Conservation (phyloP, 2,888 invertebrate species). For the Podabrus alpinus region DNA sequence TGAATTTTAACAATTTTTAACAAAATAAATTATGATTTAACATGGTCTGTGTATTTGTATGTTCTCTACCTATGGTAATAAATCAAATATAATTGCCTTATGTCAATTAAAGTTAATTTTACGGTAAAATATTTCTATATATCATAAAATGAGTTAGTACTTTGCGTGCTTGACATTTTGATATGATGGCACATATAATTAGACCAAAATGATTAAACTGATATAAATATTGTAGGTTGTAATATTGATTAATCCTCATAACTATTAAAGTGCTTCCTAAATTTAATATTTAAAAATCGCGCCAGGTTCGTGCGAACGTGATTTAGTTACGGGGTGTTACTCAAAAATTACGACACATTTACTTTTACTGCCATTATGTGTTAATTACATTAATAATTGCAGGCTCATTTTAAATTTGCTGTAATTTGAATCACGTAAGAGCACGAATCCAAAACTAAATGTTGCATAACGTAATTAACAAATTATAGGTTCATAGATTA, state of each 20-base stretch:
- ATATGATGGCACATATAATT: slow-evolving; percentile 1
- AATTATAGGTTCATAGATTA: not conserved
- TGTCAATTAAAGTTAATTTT: slow-evolving; percentile 1
- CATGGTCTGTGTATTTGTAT: not conserved
- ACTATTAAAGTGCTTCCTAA: not conserved
- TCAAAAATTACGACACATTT: not conserved
- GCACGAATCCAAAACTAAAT: not conserved
- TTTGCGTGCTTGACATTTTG: slow-evolving; percentile 2
- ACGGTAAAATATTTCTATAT: slow-evolving; percentile 3
- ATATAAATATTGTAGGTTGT: not conserved
- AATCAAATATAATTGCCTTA: not conserved
- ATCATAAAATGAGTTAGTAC: slow-evolving; percentile 2
- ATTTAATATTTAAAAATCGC: not conserved
- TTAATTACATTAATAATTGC: not conserved
- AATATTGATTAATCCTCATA: not conserved
- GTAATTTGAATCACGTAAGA: not conserved
- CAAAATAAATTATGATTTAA: not conserved
- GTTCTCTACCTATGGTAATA: not conserved
- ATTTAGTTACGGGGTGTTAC: not conserved
- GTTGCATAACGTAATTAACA: not conserved
- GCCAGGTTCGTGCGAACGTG: not conserved
- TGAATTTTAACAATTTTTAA: not conserved
- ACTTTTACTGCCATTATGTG: not conserved
- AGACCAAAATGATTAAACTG: not conserved
- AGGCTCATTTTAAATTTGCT: not conserved